Conservation (phyloP, 35 echinoderm and acorn worm genomes). For the Ophiothrix spiculata region DNA sequence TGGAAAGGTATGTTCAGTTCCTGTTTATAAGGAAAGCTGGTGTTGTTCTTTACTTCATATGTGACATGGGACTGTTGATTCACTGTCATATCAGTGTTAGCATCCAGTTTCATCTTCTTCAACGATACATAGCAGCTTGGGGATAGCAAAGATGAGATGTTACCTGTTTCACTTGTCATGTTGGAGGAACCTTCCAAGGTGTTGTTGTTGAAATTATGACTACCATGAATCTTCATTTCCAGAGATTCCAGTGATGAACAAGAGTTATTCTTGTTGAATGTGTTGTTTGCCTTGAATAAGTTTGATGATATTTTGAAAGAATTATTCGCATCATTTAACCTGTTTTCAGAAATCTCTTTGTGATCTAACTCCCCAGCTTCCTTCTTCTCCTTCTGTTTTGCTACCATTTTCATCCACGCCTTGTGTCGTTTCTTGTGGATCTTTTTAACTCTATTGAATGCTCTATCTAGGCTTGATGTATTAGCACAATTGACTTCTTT, state of each 20-base stretch:
- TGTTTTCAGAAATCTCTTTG: background rate
- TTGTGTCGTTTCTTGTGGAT: constrained; percentile 3
- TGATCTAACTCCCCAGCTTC: background rate
- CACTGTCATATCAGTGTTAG: background rate
- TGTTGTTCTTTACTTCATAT: background rate
- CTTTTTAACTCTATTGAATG: background rate
- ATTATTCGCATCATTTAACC: background rate
- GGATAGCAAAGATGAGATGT: background rate
- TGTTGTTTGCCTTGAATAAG: background rate
- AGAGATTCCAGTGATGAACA: background rate
- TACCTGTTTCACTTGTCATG: background rate
- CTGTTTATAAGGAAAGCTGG: background rate
- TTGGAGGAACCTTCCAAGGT: background rate
- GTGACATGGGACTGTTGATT: background rate
- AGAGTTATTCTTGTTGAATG: background rate
- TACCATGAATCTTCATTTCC: background rate
- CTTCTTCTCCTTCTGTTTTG: background rate
- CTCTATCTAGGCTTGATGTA: background rate
- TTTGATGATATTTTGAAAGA: background rate
- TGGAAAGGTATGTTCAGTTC: background rate
- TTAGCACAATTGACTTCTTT: background rate
- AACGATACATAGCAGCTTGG: background rate
- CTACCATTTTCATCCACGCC: background rate
- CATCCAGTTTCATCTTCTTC: background rate
- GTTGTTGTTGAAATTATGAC: background rate